These are phyloP conservation scores for Bradypodion ventrale DNA, from an alignment of 2,797 vertebrate genomes.

Conservation along the genomic window DNA sequence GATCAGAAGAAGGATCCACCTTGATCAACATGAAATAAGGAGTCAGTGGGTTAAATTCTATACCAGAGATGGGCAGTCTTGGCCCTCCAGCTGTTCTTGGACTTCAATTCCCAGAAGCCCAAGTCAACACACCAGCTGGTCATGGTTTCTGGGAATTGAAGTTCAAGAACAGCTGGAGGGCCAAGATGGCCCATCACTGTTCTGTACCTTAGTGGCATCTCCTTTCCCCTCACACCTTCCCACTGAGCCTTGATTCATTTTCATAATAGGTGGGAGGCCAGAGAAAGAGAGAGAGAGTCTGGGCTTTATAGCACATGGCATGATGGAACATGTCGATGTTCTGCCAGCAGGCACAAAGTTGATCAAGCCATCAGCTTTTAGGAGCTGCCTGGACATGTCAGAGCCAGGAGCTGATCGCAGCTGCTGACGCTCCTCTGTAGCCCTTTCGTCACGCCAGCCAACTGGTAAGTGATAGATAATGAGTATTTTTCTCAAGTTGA, in stretches of 20 bases:
- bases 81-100: no score
- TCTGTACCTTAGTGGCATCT: slow-evolving; percentile 71
- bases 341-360: slow-evolving; percentile 59
- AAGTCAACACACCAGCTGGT: no score
- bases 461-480: slow-evolving; percentile 78
- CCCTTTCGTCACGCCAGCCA: slow-evolving; percentile 43
- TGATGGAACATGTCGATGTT: slow-evolving; percentile 72
- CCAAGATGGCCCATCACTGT: no score
- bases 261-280: slow-evolving; percentile 41
- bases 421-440: slow-evolving; percentile 36
- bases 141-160: no score
- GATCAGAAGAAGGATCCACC: neutral
- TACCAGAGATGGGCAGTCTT: no score
- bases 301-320: slow-evolving; percentile 67
- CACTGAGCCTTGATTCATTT: slow-evolving; percentile 28
- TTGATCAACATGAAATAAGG: slow-evolving; percentile 33
- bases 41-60: slow-evolving; percentile 69
- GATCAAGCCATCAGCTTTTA: slow-evolving; percentile 73
- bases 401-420: slow-evolving; percentile 18
- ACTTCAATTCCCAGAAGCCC: no score
- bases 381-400: slow-evolving; percentile 81
- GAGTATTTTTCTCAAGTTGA: slow-evolving; percentile 71
- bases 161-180: no score
- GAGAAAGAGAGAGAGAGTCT: slow-evolving; percentile 33
- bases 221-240: slow-evolving; percentile 32